Conservation (phyloP, 2,113 vertebrate species). For the Nothobranchius furzeri region DNA sequence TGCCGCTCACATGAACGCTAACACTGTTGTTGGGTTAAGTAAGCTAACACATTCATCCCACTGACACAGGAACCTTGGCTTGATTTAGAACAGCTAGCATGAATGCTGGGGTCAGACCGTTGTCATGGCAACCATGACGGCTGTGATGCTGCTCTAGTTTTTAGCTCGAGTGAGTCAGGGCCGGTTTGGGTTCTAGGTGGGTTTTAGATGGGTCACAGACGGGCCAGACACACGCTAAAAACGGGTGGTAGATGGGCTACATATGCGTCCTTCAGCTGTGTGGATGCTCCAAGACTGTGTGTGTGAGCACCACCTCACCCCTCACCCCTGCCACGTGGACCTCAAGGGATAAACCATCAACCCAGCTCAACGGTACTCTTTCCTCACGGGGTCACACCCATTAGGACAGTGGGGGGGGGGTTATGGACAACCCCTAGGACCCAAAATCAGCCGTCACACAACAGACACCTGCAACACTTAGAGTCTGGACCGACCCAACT, state of each 20-base stretch:
- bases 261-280: no score
- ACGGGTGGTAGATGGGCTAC: no score
- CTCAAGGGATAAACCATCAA: no score
- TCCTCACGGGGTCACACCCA: no score
- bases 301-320: no score
- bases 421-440: no score
- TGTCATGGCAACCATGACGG: conserved; percentile 33
- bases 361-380: no score
- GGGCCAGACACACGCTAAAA: no score
- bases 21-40: conserved; percentile 44
- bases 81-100: conserved; percentile 45
- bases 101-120: conserved; percentile 31
- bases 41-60: conserved; percentile 33
- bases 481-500: neutral
- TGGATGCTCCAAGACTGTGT: neutral
- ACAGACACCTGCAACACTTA: conserved; percentile 8
- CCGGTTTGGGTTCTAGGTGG: no score
- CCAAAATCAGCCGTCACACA: neutral
- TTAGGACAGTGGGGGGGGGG: no score
- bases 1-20: conserved; percentile 2
- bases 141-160: conserved; percentile 15
- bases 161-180: neutral
- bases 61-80: conserved; percentile 46
- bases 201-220: no score
- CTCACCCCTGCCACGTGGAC: no score